Evolutionary conservation across 2,888 invertebrate species (phyloP).

Genomic region (Nemotelus pantherinus): DNA sequence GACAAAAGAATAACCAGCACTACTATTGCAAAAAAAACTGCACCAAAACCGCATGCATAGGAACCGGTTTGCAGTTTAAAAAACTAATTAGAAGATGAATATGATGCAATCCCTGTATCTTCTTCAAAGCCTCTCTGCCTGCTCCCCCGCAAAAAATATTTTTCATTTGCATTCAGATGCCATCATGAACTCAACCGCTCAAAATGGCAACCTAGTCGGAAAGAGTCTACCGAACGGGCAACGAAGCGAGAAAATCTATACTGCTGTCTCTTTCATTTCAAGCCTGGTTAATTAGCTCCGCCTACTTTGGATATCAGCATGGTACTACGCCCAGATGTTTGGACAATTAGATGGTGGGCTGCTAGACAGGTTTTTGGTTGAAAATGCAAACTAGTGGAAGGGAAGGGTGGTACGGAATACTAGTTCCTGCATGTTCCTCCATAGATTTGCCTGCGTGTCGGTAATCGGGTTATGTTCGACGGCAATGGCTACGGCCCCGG

Average conservation of each 20-base stretch:
- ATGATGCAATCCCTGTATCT: conserved; percentile 14
- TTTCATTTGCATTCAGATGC: conserved; percentile 5
- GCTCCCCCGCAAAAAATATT: background rate
- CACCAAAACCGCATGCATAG: background rate
- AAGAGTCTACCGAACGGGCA: background rate
- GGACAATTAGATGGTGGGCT: conserved; percentile 33
- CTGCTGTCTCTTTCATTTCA: conserved; percentile 16
- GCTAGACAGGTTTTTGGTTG: background rate
- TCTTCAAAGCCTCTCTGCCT: background rate
- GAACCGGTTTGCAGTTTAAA: background rate
- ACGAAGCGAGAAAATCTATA: background rate
- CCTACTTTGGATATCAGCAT: conserved; percentile 32
- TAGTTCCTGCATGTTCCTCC: conserved; percentile 8
- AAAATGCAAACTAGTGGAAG: background rate
- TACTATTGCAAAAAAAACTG: no score
- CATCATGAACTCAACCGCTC: conserved; percentile 21
- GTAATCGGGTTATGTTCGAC: background rate
- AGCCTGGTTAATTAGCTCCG: conserved; percentile 48
- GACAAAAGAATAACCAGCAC: no score
- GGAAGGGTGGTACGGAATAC: background rate
- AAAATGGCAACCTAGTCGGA: conserved; percentile 38
- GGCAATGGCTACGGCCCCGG: background rate
- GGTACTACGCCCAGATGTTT: conserved; percentile 40
- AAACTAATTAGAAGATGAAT: conserved; percentile 14
- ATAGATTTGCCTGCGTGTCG: conserved; percentile 1